Evolutionary conservation across 1,140 invertebrate species (phyloP), one percentile per base, ranked within the genome.

Genomic region (Riptortus pedestris): DNA sequence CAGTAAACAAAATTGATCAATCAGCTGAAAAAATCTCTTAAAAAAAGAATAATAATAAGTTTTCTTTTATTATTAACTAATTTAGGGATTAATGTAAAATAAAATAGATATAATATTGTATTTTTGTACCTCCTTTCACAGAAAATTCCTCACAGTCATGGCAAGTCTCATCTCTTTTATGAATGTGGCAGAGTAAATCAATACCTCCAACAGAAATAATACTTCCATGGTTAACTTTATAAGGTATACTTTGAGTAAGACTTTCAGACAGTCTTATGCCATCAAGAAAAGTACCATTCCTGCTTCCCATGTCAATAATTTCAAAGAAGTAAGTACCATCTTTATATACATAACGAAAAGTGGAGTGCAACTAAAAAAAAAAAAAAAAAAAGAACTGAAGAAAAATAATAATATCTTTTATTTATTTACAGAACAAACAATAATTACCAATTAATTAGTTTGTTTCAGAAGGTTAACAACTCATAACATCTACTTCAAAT

Each of bases 141-240:
- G n/a, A n/a, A n/a, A n/a, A n/a, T n/a, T n/a, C 91, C 73, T 95
- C 92, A 77, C 93, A 96, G 65, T 87, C 79, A 0, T 87, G 86
- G 72, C 93, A 96, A 0, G 92, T 96, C 67, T 89, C 85, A 65
- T 80, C 78, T 0, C 91, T 90, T 27, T 80, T 79, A 73, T 96
- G 93, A 61, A 96, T 85, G 73, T 96, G 93, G 70, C 91, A 87
- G 2, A 92, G 71, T 0, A 96, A 71, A 67, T 84, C 84, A 0
- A 88, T 91, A 45, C 79, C 78, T 0, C 87, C 88, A 7, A 90
- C 71, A 72, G 24, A 29, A 20, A 65, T 58, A 29, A 65, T 18
- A 70, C 88, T 91, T 4, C 88, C 90, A 73, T 96, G 91, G 0
- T 77, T 73, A 38, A 93, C 70, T 69, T 80, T 76, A 64, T 71